These are phyloP conservation scores for Odontamblyopus lacepedii DNA, from an alignment of 2,797 vertebrate species.

Conservation along the genomic window DNA sequence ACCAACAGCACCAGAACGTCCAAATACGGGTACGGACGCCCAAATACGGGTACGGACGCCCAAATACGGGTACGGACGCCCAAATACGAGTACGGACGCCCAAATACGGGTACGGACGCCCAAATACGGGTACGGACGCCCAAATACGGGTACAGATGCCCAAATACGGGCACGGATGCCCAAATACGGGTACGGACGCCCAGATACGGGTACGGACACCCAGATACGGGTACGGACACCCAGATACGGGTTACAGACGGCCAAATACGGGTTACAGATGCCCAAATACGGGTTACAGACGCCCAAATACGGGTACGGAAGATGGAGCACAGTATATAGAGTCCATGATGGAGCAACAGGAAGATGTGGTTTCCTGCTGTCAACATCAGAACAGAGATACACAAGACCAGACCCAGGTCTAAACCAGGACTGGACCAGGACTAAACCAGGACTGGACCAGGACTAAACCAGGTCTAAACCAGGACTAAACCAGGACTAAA, in stretches of 20 bases:
- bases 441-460: too few species aligned
- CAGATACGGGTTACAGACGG: neutral
- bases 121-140: too few species aligned
- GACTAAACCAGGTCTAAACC: too few species aligned
- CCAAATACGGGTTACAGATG: neutral
- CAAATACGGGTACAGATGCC: too few species aligned
- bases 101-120: neutral
- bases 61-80: neutral
- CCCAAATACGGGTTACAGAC: neutral
- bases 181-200: neutral
- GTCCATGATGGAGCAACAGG: neutral
- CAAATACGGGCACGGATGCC: neutral
- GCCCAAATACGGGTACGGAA: neutral
- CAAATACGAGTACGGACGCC: neutral
- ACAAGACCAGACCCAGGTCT: too few species aligned
- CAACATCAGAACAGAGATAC: neutral
- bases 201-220: too few species aligned
- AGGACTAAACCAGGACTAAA: too few species aligned
- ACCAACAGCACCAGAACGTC: conserved; percentile 15
- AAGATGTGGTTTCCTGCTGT: conserved; percentile 1
- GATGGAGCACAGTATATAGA: neutral
- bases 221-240: neutral
- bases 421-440: too few species aligned
- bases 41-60: neutral
- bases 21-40: neutral